Percentiles rank a stretch among this genome's conserved stretches.
phyloP scores from a whole-genome alignment of 2,888 invertebrate species.

The Frankliniella fusca region DNA sequence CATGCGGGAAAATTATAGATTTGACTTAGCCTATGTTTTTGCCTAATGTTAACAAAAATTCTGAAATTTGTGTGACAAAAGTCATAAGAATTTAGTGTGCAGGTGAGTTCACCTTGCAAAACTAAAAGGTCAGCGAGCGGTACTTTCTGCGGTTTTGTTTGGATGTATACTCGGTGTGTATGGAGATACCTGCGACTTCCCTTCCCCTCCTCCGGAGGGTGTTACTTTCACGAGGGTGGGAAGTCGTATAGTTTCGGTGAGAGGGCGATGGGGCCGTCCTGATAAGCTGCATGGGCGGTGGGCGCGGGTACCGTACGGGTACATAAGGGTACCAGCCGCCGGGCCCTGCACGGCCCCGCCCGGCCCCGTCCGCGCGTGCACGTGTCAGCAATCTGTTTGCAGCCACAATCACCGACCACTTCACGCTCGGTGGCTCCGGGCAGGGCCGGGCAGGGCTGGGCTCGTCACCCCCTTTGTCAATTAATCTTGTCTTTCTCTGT shows the following conservation, averaged over 20 bases:
- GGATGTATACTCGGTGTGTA: too few relatives aligned
- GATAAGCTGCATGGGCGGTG: background rate
- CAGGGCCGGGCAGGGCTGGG: too few relatives aligned
- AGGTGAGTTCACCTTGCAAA: too few relatives aligned
- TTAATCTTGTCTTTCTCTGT: slow-evolving; percentile 9
- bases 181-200: too few relatives aligned
- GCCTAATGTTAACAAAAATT: too few relatives aligned
- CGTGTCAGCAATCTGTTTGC: slow-evolving; percentile 14
- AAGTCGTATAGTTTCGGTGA: background rate
- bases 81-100: too few relatives aligned
- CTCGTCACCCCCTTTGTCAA: background rate
- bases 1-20: too few relatives aligned
- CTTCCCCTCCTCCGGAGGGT: too few relatives aligned
- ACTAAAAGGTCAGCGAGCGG: too few relatives aligned
- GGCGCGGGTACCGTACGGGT: background rate
- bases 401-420: background rate
- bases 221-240: background rate
- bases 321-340: background rate
- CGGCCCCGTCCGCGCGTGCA: background rate
- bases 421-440: background rate
- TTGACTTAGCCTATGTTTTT: too few relatives aligned
- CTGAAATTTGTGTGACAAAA: too few relatives aligned
- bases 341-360: background rate
- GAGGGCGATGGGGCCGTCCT: background rate
- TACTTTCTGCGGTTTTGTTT: too few relatives aligned